Conservation (phyloP, 2,888 invertebrate species). For the Alloplasta piceator region DNA sequence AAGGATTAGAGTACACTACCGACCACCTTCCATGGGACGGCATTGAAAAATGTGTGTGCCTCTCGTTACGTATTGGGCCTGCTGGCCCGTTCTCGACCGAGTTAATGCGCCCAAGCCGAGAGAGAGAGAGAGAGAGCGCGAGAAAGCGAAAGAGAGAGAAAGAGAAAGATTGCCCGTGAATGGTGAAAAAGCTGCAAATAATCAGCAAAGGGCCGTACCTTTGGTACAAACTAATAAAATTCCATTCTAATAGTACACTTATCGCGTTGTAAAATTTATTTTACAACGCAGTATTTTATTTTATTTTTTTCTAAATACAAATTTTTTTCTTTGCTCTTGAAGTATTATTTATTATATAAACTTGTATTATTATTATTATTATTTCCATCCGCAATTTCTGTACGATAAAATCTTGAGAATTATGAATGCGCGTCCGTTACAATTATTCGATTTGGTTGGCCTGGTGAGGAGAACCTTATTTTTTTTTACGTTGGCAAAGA, state of each 20-base stretch:
- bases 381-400: constrained; percentile 21
- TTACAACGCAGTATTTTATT: background rate
- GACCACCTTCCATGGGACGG: constrained; percentile 56
- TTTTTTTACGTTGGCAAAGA: constrained; percentile 4
- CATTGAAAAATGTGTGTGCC: constrained; percentile 55
- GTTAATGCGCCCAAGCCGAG: constrained; percentile 12
- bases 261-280: constrained; percentile 22
- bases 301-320: no score
- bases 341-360: constrained; percentile 8
- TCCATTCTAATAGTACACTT: constrained; percentile 65
- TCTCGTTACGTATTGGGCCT: constrained; percentile 46
- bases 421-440: constrained; percentile 22
- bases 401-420: constrained; percentile 5
- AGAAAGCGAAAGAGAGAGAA: constrained; percentile 49
- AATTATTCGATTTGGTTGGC: constrained; percentile 35
- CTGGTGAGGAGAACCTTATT: background rate
- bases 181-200: constrained; percentile 60
- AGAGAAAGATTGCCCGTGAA: constrained; percentile 22
- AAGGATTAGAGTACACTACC: constrained; percentile 61
- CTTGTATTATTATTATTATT: constrained; percentile 1
- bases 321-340: no score
- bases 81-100: constrained; percentile 11
- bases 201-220: constrained; percentile 66
- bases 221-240: constrained; percentile 66
- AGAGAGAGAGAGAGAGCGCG: constrained; percentile 60